Base-by-base conservation (phyloP, 2,888 invertebrate species). In the Odontocerum albicorne region DNA sequence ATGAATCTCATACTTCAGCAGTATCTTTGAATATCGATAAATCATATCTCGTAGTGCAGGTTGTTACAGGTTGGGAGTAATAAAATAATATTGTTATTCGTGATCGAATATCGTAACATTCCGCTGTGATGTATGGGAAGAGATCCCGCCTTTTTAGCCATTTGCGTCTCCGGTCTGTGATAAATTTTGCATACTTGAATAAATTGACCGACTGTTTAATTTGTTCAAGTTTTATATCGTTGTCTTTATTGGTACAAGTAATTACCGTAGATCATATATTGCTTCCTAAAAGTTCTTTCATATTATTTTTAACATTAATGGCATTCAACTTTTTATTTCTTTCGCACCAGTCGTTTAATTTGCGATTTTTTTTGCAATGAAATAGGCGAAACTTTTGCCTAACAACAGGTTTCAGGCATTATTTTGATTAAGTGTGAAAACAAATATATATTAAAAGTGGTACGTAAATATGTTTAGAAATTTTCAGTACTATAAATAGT, bases 191-290 rank as follows among this genome's bases (percentile, higher is more conserved):
- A n/a, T n/a, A n/a, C n/a, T n/a, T n/a, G n/a, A n/a, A n/a, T n/a
- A n/a, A n/a, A n/a, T n/a, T n/a, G n/a, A n/a, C n/a, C n/a, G n/a
- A n/a, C n/a, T n/a, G n/a, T n/a, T n/a, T n/a, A n/a, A n/a, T n/a
- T n/a, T n/a, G 38, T 38, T 38, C 38, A 38, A 17, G 38, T 15
- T 38, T 38, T 17, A 38, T 10, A 12, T n/a, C 12, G 12, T 15
- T 8, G 38, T 38, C 16, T 38, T 38, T 38, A 38, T 38, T 38
- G 38, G 15, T 38, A 13, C 16, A 17, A 17, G 15, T 38, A 17
- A 38, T 17, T 17, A 16, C 38, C 38, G 38, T 17, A 38, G 13
- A 13, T 38, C 15, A 38, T 38, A 8, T 3, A 3, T 15, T 38
- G 38, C n/a, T n/a, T n/a, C n/a, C n/a, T n/a, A n/a, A n/a, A n/a